Conservation (phyloP, 2,888 invertebrate genomes). For the Lysandra bellargus region DNA sequence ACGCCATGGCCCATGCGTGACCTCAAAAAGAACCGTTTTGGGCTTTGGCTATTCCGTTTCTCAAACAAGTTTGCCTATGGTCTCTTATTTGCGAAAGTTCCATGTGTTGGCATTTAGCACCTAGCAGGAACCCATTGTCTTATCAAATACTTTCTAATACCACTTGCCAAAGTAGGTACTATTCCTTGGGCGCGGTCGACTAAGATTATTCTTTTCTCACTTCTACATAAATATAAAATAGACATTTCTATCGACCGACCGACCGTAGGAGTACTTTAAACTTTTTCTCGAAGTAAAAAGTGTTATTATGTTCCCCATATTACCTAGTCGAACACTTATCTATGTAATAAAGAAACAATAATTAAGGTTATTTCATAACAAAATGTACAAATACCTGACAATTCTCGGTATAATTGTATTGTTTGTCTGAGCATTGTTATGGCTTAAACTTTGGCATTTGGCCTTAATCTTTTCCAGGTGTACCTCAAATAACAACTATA, state of each 20-base stretch:
- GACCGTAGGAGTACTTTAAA: too few relatives aligned
- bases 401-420: neutral
- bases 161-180: too few relatives aligned
- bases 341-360: too few relatives aligned
- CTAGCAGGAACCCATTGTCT: neutral
- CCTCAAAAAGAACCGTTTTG: neutral
- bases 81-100: neutral
- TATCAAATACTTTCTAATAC: neutral
- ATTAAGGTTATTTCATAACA: neutral
- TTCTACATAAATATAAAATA: too few relatives aligned
- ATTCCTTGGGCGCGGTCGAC: too few relatives aligned
- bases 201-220: too few relatives aligned
- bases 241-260: too few relatives aligned
- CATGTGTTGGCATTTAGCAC: too few relatives aligned
- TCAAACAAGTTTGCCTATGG: neutral
- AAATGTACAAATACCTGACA: neutral
- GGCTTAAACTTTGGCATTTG: neutral
- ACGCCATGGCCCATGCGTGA: neutral
- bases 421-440: conserved; percentile 1
- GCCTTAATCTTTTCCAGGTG: too few relatives aligned
- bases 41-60: neutral
- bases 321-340: neutral
- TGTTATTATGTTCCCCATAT: too few relatives aligned
- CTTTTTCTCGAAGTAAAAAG: too few relatives aligned
- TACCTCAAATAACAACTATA: neutral